Base-by-base conservation (phyloP, 2,113 vertebrate genomes). In the Otus sunia region DNA sequence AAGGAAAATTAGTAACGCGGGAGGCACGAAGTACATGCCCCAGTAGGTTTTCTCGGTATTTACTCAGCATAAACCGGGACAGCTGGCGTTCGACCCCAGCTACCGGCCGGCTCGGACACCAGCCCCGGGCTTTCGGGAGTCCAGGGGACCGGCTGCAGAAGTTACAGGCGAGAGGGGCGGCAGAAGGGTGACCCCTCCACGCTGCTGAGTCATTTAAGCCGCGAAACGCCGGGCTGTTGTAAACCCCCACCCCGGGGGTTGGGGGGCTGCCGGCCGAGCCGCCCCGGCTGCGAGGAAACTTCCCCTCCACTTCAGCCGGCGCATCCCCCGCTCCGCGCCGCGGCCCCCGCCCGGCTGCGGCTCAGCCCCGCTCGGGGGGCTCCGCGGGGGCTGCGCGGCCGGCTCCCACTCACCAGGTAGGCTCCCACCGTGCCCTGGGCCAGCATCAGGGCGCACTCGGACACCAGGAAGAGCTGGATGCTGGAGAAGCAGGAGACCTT, bases 381-480 rank as follows among this genome's bases (percentile, higher is more conserved):
- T 27, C 19, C 67, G 39, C 34, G 50, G 82, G 84, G 58, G 53
- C 59, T 43, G 43, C 81, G 22, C 74, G 52, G 41, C 69, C 68
- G 37, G 49, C 41, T n/a, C 41, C 53, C 49, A 99, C 99, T 99
- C 97, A 99, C 99, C 99, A 99, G 98, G 98, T 99, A 99, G 30
- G 99, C 99, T 95, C 99, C 99, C 76, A 99, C 99, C 30, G 99
- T 99, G 97, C 99, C 99, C 98, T 99, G 99, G 32, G 99, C 99
- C 98, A 99, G 96, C 99, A 99, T 99, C 95, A 99, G 98, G 26
- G 99, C 99, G 97, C 99, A 99, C 98, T 99, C 99, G 92, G 99
- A 99, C 92, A 99, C 98, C 96, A 99, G 96, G 97, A 99, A 99
- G 95, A 99, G 98, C 98, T 99, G 99, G 98, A 99, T 99, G 97